Base-by-base conservation (phyloP, 2,113 vertebrate species). In the Corynorhinus townsendii region DNA sequence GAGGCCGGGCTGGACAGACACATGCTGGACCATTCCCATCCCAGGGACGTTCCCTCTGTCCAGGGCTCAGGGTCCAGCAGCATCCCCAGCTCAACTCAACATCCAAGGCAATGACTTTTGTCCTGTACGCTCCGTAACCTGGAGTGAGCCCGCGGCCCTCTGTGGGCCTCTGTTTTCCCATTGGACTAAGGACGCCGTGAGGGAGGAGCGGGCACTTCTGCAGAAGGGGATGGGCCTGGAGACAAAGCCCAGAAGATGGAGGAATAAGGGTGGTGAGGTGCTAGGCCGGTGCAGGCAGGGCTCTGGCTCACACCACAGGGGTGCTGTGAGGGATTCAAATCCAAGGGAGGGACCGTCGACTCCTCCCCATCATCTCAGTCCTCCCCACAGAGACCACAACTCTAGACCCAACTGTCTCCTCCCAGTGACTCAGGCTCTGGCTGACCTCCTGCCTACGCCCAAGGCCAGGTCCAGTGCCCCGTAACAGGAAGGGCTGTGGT, bases 391-490 rank as follows among this genome's bases (percentile, higher is more conserved):
- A 96, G 83, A 89, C 91, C 83, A 91, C 95, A 96, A 1, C 64
- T 4, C 86, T 19, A 83, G 92, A 47, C 91, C 33, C 38, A 56
- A 49, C 76, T 75, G 82, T 91, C 89, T 47, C 79, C 43, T 96
- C 94, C 86, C 69, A 28, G 71, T 97, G 96, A 97, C 90, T 96
- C 97, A 97, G 93, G 76, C 75, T 93, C 83, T 94, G 95, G 93
- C 91, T 40, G 84, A 30, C 66, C 38, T 89, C 40, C 84, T 89
- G 76, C 89, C 83, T 95, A 79, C 91, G 2, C 86, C 89, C 91
- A 49, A n/a, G 81, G 26, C 35, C 38, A 14, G 38, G 64, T 75
- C 86, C 49, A 24, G 94, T 38, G 68, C 35, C 88, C 93, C 16
- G 30, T 15, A 43, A 24, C 89, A 88, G 90, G 90, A 94, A 95